Evolutionary conservation across 2,113 vertebrate species (phyloP), one percentile per base, ranked within the genome.

Genomic region (Oenanthe melanoleuca): DNA sequence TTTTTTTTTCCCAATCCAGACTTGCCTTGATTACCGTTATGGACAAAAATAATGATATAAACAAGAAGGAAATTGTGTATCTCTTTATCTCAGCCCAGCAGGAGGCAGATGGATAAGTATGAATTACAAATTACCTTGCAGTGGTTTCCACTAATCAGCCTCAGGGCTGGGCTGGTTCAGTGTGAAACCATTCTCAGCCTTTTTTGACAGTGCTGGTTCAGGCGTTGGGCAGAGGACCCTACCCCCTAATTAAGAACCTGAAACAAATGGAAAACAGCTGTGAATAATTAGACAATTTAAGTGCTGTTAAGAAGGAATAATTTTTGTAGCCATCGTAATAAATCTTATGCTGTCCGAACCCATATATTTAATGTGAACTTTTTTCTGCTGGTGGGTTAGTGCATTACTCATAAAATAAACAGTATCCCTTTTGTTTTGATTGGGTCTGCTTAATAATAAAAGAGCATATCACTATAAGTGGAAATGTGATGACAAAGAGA

Each of bases 211-310:
- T 88, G 96, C 97, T 92, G 84, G 95, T 67, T 90, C 73, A 97
- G 96, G 96, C 97, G 96, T 98, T 98, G 97, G 98, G 98, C 97
- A 97, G 97, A 95, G 93, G 98, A 98, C 98, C 88, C 97, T 92
- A 91, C 96, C 98, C 95, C 97, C 97, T 99, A 98, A 99, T 99
- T 99, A 99, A 98, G 97, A 96, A 95, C 96, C 95, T 83, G 95
- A 97, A 97, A 96, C 97, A 98, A 99, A 99, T 98, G 98, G 98
- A 98, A 99, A 99, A 97, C 99, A 99, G 98, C 98, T 99, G 99
- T 97, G 97, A 99, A 98, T 99, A 99, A 99, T 99, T 99, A 99
- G 98, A 99, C 99, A 99, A 98, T 99, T 99, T 99, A 99, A 99
- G 98, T 98, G 98, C 98, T 98, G 98, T 98, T 98, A 97, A 99